Evolutionary conservation across 2,888 invertebrate species (phyloP).

Genomic region (Xylota sylvarum): DNA sequence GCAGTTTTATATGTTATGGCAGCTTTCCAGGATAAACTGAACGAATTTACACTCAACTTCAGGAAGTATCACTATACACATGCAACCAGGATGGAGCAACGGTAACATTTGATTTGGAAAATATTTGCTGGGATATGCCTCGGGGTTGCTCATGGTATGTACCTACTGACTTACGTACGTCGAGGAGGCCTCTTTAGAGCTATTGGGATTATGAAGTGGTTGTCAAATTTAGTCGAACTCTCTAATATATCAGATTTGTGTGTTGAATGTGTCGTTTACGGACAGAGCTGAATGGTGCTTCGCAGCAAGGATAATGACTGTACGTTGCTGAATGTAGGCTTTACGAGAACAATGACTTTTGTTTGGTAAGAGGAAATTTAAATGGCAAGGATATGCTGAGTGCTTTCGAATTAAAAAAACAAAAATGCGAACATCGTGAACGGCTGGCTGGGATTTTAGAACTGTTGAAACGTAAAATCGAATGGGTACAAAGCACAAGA

Average conservation of each 20-base stretch:
- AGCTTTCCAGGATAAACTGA: constrained; percentile 22
- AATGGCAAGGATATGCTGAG: too few relatives aligned
- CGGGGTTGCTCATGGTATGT: too few relatives aligned
- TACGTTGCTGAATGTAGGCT: not conserved
- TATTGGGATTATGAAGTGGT: constrained; percentile 18
- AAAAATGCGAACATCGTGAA: too few relatives aligned
- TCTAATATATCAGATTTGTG: not conserved
- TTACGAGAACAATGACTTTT: too few relatives aligned
- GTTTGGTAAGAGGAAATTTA: too few relatives aligned
- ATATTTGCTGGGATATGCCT: constrained; percentile 5
- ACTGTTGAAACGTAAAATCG: too few relatives aligned
- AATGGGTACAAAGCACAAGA: too few relatives aligned
- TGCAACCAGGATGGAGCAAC: not conserved
- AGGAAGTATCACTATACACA: not conserved
- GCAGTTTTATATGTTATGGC: constrained; percentile 5
- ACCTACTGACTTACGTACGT: not conserved
- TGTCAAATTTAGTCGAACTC: constrained; percentile 16
- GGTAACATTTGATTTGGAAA: constrained; percentile 12
- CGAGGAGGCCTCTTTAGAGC: not conserved
- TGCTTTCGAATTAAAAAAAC: too few relatives aligned
- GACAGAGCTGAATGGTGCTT: too few relatives aligned
- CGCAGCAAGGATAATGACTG: not conserved
- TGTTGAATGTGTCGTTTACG: not conserved
- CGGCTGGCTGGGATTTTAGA: too few relatives aligned
- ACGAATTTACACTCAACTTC: constrained; percentile 7